Evolutionary conservation across 2,113 vertebrate genomes (phyloP).

Genomic region (Dolichotis patagonum): DNA sequence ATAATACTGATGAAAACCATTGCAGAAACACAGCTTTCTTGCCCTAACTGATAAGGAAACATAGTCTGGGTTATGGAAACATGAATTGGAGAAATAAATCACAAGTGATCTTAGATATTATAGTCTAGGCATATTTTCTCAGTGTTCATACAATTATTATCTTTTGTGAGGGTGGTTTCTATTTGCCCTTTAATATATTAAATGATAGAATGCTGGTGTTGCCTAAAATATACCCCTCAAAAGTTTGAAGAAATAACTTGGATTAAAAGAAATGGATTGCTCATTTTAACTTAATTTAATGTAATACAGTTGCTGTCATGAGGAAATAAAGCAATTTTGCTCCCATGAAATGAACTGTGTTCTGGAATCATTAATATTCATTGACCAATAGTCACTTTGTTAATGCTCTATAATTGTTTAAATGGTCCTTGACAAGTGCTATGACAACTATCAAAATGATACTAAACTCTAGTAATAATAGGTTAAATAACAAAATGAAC

Average conservation of each 20-base stretch:
- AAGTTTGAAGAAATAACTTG: slow-evolving; percentile 23
- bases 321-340: background rate
- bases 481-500: slow-evolving; percentile 23
- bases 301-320: background rate
- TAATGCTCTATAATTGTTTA: background rate
- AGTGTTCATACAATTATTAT: background rate
- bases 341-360: background rate
- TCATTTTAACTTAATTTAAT: background rate
- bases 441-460: background rate
- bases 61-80: slow-evolving; percentile 1
- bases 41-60: slow-evolving; percentile 17
- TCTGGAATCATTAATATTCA: slow-evolving; percentile 7
- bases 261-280: background rate
- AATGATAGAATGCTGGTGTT: slow-evolving; percentile 1
- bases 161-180: background rate
- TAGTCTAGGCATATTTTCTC: background rate
- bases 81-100: slow-evolving; percentile 13
- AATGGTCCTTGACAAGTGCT: slow-evolving; percentile 13
- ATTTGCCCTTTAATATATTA: background rate
- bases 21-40: background rate
- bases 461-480: background rate
- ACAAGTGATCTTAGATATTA: background rate
- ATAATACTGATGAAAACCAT: background rate
- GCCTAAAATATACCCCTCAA: background rate
- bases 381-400: background rate